Conservation (phyloP, 2,113 vertebrate genomes). For the Neopipo cinnamomea region DNA sequence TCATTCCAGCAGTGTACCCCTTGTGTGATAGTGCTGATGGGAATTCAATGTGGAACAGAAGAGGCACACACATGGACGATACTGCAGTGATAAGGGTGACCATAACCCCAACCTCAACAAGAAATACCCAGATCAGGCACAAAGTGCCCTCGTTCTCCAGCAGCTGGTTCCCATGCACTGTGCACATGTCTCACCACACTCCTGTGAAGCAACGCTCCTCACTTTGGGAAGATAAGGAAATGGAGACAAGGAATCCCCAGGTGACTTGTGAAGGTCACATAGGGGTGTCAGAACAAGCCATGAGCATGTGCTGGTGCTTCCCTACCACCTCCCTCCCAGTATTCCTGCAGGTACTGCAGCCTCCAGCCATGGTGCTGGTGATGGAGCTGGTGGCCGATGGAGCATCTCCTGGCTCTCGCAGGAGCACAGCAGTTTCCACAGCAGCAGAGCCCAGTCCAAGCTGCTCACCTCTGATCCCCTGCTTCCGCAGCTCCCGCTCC, state of each 20-base stretch:
- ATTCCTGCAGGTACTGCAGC: not conserved
- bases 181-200: not conserved
- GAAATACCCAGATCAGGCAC: not conserved
- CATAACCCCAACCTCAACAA: not conserved
- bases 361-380: not conserved
- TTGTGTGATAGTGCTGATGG: not conserved
- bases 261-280: not conserved
- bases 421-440: not conserved
- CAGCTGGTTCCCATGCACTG: not conserved
- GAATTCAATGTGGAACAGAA: not conserved
- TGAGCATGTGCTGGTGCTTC: not conserved
- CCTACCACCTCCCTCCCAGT: accelerated
- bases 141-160: not conserved
- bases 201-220: not conserved
- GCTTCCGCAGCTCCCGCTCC: slow-evolving; percentile 88
- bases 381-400: not conserved
- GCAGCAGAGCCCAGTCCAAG: not conserved
- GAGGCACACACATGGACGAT: not conserved
- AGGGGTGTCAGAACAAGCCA: not conserved
- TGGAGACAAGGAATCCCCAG: not conserved
- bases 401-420: accelerated
- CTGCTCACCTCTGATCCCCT: slow-evolving; percentile 84
- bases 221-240: not conserved
- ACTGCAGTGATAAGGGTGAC: not conserved
- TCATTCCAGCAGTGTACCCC: not conserved